Evolutionary conservation across 2,888 invertebrate genomes (phyloP).

Genomic region (Leistus spinibarbis): DNA sequence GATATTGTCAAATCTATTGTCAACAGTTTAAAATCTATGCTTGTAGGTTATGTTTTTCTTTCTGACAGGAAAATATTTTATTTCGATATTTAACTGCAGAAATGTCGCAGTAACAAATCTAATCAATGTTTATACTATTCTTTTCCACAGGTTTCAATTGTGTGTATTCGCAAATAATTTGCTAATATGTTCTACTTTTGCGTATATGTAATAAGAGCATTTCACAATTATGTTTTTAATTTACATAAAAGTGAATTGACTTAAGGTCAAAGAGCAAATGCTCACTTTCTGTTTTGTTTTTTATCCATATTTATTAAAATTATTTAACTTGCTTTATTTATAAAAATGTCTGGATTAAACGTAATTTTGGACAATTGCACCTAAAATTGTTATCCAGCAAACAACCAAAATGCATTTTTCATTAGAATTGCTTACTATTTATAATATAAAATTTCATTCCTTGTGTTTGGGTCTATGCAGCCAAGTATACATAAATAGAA

Average conservation of each 20-base stretch:
- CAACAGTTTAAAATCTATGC: neutral
- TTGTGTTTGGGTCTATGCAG: neutral
- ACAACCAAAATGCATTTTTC: neutral
- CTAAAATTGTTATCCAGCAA: too few relatives aligned
- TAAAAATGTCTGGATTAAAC: too few relatives aligned
- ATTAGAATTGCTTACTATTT: neutral
- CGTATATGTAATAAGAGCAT: neutral
- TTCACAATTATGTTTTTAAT: neutral
- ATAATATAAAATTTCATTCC: neutral
- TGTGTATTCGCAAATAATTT: neutral
- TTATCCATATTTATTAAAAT: neutral
- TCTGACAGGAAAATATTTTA: neutral
- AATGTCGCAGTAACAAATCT: too few relatives aligned
- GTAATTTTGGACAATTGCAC: too few relatives aligned
- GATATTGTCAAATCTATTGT: neutral
- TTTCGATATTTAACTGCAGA: too few relatives aligned
- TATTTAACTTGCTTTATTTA: too few relatives aligned
- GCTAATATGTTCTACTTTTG: neutral
- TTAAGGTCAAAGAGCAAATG: neutral
- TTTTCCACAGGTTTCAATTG: neutral
- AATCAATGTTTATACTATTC: too few relatives aligned
- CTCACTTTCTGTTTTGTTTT: neutral
- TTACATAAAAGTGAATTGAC: neutral
- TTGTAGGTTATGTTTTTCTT: conserved; percentile 1
- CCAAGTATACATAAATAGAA: neutral